phyloP scores from a whole-genome alignment of 2,888 invertebrate genomes.

The Lucinisca nassula region DNA sequence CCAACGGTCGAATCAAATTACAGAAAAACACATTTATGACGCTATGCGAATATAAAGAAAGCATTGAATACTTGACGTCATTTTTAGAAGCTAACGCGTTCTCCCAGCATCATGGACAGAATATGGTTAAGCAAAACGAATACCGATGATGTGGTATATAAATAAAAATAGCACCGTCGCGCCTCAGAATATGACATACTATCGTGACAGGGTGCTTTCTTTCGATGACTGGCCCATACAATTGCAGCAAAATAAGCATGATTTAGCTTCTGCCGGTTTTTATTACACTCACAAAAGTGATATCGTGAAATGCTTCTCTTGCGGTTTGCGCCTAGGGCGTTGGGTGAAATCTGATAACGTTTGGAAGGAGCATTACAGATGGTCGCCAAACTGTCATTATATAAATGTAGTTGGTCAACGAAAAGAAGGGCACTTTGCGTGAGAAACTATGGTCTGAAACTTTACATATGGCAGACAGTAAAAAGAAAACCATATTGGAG shows the following conservation, averaged over 20 bases:
- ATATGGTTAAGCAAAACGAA: background rate
- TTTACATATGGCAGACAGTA: no score
- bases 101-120: background rate
- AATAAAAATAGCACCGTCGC: no score
- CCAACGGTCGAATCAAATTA: background rate
- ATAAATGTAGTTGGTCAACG: background rate
- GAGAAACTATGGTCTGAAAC: no score
- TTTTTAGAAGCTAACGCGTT: constrained; percentile 6
- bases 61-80: background rate
- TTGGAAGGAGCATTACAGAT: background rate
- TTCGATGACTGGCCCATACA: background rate
- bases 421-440: no score
- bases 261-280: background rate
- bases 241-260: background rate
- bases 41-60: constrained; percentile 5
- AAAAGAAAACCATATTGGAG: no score
- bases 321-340: background rate
- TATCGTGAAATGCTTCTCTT: background rate
- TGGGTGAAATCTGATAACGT: background rate
- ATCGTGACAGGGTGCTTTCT: background rate
- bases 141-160: no score
- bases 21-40: background rate
- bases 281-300: background rate
- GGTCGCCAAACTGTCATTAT: background rate
- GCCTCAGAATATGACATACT: background rate